Evolutionary conservation across 2,113 vertebrate genomes (phyloP), one percentile per base, ranked within the genome.

Genomic region (Lagopus leucura): DNA sequence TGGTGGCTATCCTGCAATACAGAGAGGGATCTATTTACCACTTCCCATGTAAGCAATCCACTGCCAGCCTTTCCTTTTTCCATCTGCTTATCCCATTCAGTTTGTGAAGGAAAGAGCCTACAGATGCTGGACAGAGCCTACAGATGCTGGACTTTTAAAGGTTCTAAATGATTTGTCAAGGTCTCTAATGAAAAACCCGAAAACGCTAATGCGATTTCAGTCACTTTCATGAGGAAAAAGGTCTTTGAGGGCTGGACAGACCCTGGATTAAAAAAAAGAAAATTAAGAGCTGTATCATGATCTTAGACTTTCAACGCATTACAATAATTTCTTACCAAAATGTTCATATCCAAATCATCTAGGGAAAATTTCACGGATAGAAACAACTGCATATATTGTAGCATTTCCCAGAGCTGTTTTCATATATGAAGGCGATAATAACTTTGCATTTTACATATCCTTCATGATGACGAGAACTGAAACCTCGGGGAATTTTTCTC

Each of bases 321-420:
- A 28, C n/a, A 47, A 4, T 14, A 30, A 70, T 42, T 92, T 38
- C 24, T 58, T 92, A 40, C 3, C 45, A 38, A 83, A 38, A 58
- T 13, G 24, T 43, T 87, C 61, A 89, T 50, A 11, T 7, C 32
- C 32, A 60, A 82, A 57, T 3, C 47, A 5, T 9, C 14, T 21
- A 72, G 19, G 54, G 18, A 76, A 19, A 65, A 79, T n/a, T 64
- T 83, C 6, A 78, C 6, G 25, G 45, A 78, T 17, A 21, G 16
- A 69, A 86, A 54, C 8, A 73, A 58, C 27, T 34, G 30, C 78
- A 38, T 58, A 47, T 25, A 19, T 4, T 71, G 90, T 45, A 60
- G 38, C 15, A 54, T 90, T 64, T 77, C 57, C 50, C 47, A 88
- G 64, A 83, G 24, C 5, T 94, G 36, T 88, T 93, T 94, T 81